Conservation (phyloP, 2,797 vertebrate genomes). For the Agapornis canus region DNA sequence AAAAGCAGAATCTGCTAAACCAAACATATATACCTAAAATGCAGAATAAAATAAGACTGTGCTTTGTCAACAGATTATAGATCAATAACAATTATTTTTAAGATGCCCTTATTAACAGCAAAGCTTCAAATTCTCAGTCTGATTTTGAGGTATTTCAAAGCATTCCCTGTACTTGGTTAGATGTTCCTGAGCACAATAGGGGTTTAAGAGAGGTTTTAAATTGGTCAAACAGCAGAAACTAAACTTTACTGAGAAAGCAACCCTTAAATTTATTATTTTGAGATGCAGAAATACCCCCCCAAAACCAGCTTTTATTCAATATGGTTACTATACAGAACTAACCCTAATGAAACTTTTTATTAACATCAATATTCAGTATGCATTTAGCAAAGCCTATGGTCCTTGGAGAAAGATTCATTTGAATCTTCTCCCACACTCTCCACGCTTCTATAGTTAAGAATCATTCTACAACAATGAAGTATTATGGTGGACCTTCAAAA, state of each 20-base stretch:
- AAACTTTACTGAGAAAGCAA: neutral
- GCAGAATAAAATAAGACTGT: neutral
- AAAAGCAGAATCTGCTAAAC: neutral
- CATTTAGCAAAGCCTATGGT: neutral
- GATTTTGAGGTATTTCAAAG: neutral
- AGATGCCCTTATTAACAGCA: neutral
- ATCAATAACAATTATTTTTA: neutral
- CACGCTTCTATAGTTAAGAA: neutral
- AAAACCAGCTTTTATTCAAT: neutral
- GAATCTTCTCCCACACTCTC: neutral
- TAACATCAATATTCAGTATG: neutral
- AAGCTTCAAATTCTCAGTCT: neutral
- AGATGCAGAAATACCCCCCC: neutral
- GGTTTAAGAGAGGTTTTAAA: neutral
- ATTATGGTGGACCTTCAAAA: neutral
- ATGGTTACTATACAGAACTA: neutral
- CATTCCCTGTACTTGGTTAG: neutral
- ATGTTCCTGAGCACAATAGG: neutral
- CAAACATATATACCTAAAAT: neutral
- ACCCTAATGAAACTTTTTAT: neutral
- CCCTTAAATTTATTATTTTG: neutral
- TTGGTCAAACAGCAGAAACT: neutral
- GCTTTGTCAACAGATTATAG: neutral
- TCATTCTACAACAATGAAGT: neutral
- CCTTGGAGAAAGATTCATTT: neutral